A percentile compares a stretch with the other conserved stretches of the same genome.
These are phyloP conservation scores for Heliothis peltigera DNA, from an alignment of 2,888 invertebrate genomes.

Conservation along the genomic window DNA sequence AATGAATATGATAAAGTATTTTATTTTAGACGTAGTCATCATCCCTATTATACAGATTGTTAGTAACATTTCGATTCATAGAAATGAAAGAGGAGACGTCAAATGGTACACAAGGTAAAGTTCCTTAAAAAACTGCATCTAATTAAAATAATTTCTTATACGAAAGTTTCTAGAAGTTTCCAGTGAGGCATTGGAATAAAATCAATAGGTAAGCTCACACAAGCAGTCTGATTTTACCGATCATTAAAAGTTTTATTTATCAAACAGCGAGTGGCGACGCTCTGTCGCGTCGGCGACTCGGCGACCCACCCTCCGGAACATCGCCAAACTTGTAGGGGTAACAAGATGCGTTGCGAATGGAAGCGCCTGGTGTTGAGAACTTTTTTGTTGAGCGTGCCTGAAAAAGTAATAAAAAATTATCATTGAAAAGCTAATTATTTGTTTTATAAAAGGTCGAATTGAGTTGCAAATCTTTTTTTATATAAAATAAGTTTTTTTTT, in stretches of 20 bases:
- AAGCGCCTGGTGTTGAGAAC: constrained; percentile 1
- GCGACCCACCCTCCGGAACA: constrained; percentile 63
- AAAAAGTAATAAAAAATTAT: background rate
- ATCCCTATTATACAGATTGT: too few relatives aligned
- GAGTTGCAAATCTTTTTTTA: too few relatives aligned
- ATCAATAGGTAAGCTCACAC: constrained; percentile 25
- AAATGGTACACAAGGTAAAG: too few relatives aligned
- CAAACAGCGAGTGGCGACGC: constrained; percentile 55
- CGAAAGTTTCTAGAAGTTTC: constrained; percentile 20
- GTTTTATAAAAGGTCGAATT: too few relatives aligned
- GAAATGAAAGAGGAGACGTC: too few relatives aligned
- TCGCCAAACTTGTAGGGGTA: constrained; percentile 58
- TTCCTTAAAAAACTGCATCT: constrained; percentile 3
- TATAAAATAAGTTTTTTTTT: too few relatives aligned
- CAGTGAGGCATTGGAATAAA: constrained; percentile 28
- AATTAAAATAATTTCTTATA: constrained; percentile 6
- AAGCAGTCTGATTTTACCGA: constrained; percentile 40
- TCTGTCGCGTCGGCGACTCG: constrained; percentile 47
- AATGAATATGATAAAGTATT: too few relatives aligned
- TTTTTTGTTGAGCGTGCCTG: background rate
- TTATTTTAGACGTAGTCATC: too few relatives aligned
- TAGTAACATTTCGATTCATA: too few relatives aligned
- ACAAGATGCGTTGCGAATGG: constrained; percentile 13
- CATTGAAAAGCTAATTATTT: background rate
- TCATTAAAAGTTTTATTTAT: constrained; percentile 65